Evolutionary conservation across 2,113 vertebrate species (phyloP).

Genomic region (Diphyllodes magnificus): DNA sequence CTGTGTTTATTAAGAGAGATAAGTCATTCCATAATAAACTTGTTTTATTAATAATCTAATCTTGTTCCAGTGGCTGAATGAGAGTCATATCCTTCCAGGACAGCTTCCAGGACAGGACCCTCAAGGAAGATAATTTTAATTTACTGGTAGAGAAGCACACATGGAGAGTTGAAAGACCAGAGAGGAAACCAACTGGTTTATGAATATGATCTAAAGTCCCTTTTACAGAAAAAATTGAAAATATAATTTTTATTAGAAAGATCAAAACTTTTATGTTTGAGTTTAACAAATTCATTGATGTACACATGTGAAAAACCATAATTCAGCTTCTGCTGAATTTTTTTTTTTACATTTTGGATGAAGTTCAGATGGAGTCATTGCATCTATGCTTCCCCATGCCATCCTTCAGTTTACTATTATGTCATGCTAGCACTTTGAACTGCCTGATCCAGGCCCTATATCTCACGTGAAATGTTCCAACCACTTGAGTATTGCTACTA

Average conservation of each 20-base stretch:
- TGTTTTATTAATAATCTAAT: constrained; percentile 8
- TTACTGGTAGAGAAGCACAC: neutral
- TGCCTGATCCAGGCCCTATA: neutral
- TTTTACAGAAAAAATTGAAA: neutral
- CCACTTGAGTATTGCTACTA: neutral
- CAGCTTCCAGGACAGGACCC: neutral
- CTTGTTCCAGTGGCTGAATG: neutral
- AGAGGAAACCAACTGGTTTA: neutral
- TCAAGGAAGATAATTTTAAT: neutral
- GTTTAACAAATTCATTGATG: neutral
- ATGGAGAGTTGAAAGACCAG: neutral
- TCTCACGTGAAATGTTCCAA: accelerated
- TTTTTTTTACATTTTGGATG: neutral
- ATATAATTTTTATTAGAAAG: neutral
- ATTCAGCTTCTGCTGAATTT: neutral
- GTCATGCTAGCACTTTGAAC: neutral
- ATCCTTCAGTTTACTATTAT: neutral
- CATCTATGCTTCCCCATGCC: neutral
- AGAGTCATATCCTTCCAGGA: neutral
- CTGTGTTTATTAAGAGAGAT: constrained; percentile 19
- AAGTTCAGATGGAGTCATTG: neutral
- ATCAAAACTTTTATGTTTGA: neutral
- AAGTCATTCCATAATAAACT: constrained; percentile 3
- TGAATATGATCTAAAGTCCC: neutral
- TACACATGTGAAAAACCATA: neutral